Conservation (phyloP, 2,888 invertebrate species). For the Ornithoptera alexandrae region DNA sequence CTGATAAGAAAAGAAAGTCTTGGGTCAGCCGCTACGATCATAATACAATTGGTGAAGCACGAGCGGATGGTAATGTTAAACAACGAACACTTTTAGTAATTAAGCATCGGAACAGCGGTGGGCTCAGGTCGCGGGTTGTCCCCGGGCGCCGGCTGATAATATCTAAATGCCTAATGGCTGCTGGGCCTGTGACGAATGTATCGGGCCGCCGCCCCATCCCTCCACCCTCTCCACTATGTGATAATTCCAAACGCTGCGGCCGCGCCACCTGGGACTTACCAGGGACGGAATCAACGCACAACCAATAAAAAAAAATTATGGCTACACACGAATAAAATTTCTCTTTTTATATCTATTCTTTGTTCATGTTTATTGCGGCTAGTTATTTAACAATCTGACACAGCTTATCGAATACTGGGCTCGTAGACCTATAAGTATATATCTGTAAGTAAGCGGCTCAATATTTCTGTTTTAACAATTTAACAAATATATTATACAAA, state of each 20-base stretch:
- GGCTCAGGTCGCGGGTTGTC: slow-evolving; percentile 73
- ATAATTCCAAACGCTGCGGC: slow-evolving; percentile 81
- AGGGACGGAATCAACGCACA: slow-evolving; percentile 59
- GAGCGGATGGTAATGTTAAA: slow-evolving; percentile 48
- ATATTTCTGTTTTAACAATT: too few relatives aligned
- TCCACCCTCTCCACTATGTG: slow-evolving; percentile 76
- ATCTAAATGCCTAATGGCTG: slow-evolving; percentile 82
- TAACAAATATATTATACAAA: too few relatives aligned
- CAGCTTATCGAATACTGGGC: too few relatives aligned
- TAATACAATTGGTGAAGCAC: slow-evolving; percentile 10
- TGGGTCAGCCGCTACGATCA: too few relatives aligned
- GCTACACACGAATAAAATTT: too few relatives aligned
- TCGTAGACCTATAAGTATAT: too few relatives aligned
- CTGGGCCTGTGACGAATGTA: slow-evolving; percentile 81
- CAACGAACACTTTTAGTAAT: slow-evolving; percentile 76
- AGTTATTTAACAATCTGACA: too few relatives aligned
- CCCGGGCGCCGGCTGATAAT: slow-evolving; percentile 74
- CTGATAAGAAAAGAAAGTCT: too few relatives aligned
- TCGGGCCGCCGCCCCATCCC: slow-evolving; percentile 52
- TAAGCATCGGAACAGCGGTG: slow-evolving; percentile 71
- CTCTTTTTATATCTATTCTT: too few relatives aligned
- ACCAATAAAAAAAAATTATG: slow-evolving; percentile 16
- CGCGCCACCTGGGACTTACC: slow-evolving; percentile 78
- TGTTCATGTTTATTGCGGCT: too few relatives aligned
- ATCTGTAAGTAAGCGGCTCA: too few relatives aligned